Evolutionary conservation across 2,888 invertebrate genomes (phyloP).

Genomic region (Pachydiplax longipennis): DNA sequence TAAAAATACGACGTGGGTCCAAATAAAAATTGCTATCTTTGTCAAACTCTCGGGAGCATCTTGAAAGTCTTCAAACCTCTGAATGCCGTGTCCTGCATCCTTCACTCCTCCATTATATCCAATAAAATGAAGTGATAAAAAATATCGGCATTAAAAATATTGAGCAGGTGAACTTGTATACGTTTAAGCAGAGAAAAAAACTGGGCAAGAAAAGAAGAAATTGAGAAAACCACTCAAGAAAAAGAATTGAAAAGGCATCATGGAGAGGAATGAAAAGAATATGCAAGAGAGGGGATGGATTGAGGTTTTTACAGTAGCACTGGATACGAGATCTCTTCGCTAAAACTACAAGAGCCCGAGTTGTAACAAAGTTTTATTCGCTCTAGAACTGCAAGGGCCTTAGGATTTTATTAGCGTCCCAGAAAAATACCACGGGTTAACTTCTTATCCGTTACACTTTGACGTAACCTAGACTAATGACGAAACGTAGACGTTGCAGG

Average conservation of each 20-base stretch:
- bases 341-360: conserved; percentile 15
- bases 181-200: neutral
- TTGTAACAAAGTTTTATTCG: conserved; percentile 43
- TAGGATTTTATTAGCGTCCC: conserved; percentile 37
- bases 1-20: neutral
- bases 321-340: neutral
- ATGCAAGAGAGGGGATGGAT: neutral
- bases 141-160: too few species aligned
- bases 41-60: too few species aligned
- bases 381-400: conserved; percentile 5
- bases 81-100: too few species aligned
- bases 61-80: too few species aligned
- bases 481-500: neutral
- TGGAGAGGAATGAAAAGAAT: neutral
- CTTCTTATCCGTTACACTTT: conserved; percentile 15
- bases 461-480: conserved; percentile 14
- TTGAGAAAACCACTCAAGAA: neutral
- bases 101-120: too few species aligned
- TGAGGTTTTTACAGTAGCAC: neutral
- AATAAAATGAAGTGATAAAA: too few species aligned
- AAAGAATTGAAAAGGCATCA: neutral
- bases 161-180: too few species aligned
- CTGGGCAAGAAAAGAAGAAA: neutral
- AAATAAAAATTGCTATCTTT: neutral
- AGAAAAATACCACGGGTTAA: conserved; percentile 35